These are phyloP conservation scores for Spizella passerina DNA, from an alignment of 2,797 vertebrate species.

Conservation along the genomic window DNA sequence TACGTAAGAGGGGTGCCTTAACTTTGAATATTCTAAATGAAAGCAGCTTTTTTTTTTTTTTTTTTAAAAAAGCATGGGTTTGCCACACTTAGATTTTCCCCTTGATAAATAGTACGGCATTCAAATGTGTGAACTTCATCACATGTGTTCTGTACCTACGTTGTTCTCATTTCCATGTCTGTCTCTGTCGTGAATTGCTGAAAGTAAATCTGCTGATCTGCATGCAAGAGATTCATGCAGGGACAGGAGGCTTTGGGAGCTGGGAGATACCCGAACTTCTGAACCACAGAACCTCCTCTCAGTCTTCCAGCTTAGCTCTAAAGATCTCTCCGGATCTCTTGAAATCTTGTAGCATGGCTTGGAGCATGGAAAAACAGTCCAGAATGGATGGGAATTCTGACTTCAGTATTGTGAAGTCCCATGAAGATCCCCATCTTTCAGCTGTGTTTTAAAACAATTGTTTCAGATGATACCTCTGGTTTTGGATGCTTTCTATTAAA, in stretches of 20 bases:
- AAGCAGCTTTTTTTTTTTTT: not conserved
- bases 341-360: not conserved
- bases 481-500: not conserved
- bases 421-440: not conserved
- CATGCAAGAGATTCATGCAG: not conserved
- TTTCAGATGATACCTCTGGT: not conserved
- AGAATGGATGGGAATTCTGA: not conserved
- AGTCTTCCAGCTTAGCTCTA: not conserved
- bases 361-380: not conserved
- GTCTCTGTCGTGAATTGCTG: not conserved
- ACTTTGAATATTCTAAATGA: not conserved
- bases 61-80: not conserved
- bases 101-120: rapidly evolving
- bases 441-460: not conserved
- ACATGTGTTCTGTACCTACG: rapidly evolving
- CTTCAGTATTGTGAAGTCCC: not conserved
- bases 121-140: rapidly evolving
- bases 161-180: rapidly evolving
- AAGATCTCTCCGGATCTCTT: not conserved
- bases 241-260: not conserved
- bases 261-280: not conserved
- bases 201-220: not conserved
- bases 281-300: not conserved
- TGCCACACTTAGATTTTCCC: not conserved
- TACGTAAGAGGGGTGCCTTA: rapidly evolving